Evolutionary conservation across 2,113 vertebrate genomes (phyloP).

Genomic region (Ophiodon elongatus): DNA sequence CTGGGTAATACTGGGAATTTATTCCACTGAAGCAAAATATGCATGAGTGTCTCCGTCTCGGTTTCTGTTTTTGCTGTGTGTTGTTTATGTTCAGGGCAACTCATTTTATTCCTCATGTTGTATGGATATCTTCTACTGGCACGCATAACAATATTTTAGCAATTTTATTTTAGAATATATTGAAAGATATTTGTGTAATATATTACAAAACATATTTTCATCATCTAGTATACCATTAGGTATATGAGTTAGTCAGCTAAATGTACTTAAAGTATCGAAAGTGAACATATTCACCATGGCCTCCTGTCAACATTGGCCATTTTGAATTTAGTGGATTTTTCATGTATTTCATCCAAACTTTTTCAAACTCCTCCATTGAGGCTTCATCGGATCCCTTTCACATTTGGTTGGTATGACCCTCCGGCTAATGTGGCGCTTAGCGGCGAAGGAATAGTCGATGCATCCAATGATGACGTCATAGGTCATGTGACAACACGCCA

Average conservation of each 20-base stretch:
- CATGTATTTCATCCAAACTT: neutral
- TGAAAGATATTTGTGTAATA: neutral
- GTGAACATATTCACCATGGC: neutral
- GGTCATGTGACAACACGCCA: neutral
- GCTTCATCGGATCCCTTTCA: neutral
- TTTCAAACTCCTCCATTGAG: neutral
- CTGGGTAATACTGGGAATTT: constrained; percentile 7
- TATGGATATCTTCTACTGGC: neutral
- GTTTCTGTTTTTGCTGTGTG: neutral
- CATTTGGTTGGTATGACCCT: neutral
- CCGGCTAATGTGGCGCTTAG: neutral
- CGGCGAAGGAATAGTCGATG: neutral
- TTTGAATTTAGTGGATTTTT: neutral
- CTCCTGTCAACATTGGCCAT: neutral
- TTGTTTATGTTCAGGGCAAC: constrained; percentile 15
- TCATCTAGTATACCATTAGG: neutral
- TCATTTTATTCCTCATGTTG: neutral
- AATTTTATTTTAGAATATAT: neutral
- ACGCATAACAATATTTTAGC: no score
- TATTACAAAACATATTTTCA: neutral
- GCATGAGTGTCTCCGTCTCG: neutral
- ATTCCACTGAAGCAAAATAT: constrained; percentile 1
- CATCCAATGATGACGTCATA: neutral
- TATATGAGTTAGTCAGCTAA: neutral
- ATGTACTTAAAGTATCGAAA: neutral